Evolutionary conservation across 2,113 vertebrate genomes (phyloP).

Genomic region (Cacatua alba): DNA sequence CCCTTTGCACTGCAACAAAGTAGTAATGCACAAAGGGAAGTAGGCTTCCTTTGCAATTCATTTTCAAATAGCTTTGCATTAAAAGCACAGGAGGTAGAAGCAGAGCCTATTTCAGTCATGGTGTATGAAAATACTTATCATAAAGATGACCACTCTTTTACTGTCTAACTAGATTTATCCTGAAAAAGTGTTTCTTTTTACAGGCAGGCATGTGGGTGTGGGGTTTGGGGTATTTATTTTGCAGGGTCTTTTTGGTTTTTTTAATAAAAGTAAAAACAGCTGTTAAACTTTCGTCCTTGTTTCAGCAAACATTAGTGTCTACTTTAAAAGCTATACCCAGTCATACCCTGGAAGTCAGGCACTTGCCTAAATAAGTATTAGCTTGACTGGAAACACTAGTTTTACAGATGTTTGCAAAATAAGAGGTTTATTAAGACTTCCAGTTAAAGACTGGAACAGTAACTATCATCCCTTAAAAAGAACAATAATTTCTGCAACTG

Average conservation of each 20-base stretch:
- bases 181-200: neutral
- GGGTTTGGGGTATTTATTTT: fast-evolving
- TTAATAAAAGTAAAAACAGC: neutral
- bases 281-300: neutral
- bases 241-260: neutral
- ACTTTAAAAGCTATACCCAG: neutral
- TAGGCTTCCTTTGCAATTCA: neutral
- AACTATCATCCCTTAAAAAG: neutral
- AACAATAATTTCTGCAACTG: neutral
- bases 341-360: neutral
- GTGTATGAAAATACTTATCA: neutral
- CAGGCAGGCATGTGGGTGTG: neutral
- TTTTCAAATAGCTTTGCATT: neutral
- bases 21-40: neutral
- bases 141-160: neutral
- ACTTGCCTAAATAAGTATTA: neutral
- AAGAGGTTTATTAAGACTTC: neutral
- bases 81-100: neutral
- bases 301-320: neutral
- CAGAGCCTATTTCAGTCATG: neutral
- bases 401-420: neutral
- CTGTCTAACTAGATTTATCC: neutral
- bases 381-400: neutral
- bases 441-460: neutral
- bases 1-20: neutral